Percentiles rank a stretch among this genome's conserved stretches.
Conservation (phyloP, 2,888 invertebrate species). For the Scaptomyza caliginosa region DNA sequence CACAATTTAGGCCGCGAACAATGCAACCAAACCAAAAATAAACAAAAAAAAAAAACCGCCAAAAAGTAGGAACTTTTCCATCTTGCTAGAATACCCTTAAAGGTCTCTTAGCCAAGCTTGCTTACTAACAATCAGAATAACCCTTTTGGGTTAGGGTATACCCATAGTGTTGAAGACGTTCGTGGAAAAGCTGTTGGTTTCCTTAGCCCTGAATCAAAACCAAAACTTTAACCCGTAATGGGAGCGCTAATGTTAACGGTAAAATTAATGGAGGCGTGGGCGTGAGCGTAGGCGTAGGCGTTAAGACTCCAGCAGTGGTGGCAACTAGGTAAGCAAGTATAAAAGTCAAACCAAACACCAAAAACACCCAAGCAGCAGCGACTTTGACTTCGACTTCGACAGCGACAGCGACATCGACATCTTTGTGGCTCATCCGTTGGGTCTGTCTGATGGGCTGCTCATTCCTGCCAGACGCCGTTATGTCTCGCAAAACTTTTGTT, state of each 20-base stretch:
- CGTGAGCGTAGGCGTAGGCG: slow-evolving; percentile 10
- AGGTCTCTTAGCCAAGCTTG: too few relatives aligned
- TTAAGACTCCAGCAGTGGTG: background rate
- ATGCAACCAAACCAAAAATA: slow-evolving; percentile 47
- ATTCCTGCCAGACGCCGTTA: slow-evolving; percentile 68
- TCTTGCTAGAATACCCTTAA: background rate
- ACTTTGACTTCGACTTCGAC: slow-evolving; percentile 18
- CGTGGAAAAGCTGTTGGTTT: background rate
- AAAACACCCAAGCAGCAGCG: background rate
- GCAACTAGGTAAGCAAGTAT: too few relatives aligned
- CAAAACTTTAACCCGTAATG: slow-evolving; percentile 27
- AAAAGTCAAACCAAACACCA: too few relatives aligned
- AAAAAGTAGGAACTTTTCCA: too few relatives aligned
- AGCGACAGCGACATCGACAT: slow-evolving; percentile 35
- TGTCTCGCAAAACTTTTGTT: slow-evolving; percentile 61
- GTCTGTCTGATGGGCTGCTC: slow-evolving; percentile 28
- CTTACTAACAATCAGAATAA: too few relatives aligned
- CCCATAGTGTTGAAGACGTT: slow-evolving; percentile 10
- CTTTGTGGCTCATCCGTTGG: slow-evolving; percentile 46
- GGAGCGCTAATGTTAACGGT: slow-evolving; percentile 37
- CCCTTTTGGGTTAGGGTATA: background rate
- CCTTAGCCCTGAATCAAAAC: slow-evolving; percentile 15
- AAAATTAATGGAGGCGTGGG: slow-evolving; percentile 15
- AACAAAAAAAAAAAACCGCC: slow-evolving; percentile 1
- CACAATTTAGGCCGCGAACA: slow-evolving; percentile 67